Base-by-base conservation (phyloP, 1,140 invertebrate species). In the Pemphigus obesinymphae region DNA sequence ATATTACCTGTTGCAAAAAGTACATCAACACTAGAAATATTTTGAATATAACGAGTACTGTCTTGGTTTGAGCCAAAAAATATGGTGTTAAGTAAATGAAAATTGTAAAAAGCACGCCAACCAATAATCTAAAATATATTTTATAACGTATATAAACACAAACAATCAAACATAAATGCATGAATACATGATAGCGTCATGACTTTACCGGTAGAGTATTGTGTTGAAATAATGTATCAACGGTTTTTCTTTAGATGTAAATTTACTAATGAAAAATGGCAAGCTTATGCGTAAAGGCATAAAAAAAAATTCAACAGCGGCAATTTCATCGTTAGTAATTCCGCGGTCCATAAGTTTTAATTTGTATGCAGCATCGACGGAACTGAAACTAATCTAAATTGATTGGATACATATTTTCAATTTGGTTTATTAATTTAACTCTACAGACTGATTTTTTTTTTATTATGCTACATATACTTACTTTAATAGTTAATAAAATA, bases 261-360 rank as follows among this genome's bases (percentile, higher is more conserved):
- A 96, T 87, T 92, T 94, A 17, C 91, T 92, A 84, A 99, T 93
- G 34, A 96, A 86, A 76, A 99, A 87, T 20, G 98, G 97, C 84
- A 99, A 89, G 40, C 98, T 87, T 76, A 99, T 95, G 89, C 99
- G 97, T 45, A 99, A 88, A 15, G 97, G 97, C 63, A 97, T 93
- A 86, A 99, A 88, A 7, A 97, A 96, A 20, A 99, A 91, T 13
- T 94, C 94, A 84, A 99, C 89, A 48, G 99, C 87, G 0, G 97
- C 98, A 68, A 99, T 88, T 83, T 95, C 93, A 86, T 99, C 97
- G 86, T 97, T 98, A 0, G 96, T 95, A 63, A 99, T 93, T 34
- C 98, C 98, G 66, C 92, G 91, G 88, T 99, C 97, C 10, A 98
- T 93, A 31, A 99, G 88, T 88, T 99, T 99, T 70, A 99, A 89